Base-by-base conservation (phyloP, 1,140 invertebrate species). In the Macrostomum lignano region DNA sequence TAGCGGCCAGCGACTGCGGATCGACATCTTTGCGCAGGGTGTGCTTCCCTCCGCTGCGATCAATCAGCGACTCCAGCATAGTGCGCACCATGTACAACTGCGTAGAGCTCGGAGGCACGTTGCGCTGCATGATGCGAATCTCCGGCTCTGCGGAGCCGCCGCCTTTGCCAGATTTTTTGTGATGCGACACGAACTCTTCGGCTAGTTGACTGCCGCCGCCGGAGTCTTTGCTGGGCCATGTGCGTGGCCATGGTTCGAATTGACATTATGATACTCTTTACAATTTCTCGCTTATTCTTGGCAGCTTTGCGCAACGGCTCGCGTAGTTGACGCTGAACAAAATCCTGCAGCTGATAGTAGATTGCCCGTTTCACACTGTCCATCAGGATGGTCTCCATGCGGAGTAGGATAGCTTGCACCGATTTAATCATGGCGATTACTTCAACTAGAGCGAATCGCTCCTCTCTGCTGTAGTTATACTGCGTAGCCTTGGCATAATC, bases 401-500 rank as follows among this genome's bases (percentile, higher is more conserved):
- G 64, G 4, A 78, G 73, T 76, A 98, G 84, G 23, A 96, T 58
- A 21, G 91, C 75, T 61, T 98, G 88, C 6, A 98, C 63, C 2
- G 86, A 84, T 63, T 96, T 98, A 42, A 96, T 91, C 84, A 96
- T 94, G 1, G 86, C 81, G 43, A 96, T 91, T 0, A 91, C 75
- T 63, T 96, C 84, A 42, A 96, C 88, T 23, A 96, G 61, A 4
- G 84, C 84, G 61, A 86, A 86, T 54, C 96, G 96, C 61, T 98
- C 88, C 47, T 86, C 79, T 17, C 76, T 73, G 6, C 72, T 75
- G 51, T 96, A 98, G 60, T 98, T 98, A 58, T 94, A 94, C 13
- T 81, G 66, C 1, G 84, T 96, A 1, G 84, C 81, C 56, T 84
- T 65, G 64, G 96, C 88, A 58, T 96, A 96, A 61, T 94, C 84